Evolutionary conservation across 2,113 vertebrate species (phyloP), one percentile per base, ranked within the genome.

Genomic region (Oncorhynchus nerka): DNA sequence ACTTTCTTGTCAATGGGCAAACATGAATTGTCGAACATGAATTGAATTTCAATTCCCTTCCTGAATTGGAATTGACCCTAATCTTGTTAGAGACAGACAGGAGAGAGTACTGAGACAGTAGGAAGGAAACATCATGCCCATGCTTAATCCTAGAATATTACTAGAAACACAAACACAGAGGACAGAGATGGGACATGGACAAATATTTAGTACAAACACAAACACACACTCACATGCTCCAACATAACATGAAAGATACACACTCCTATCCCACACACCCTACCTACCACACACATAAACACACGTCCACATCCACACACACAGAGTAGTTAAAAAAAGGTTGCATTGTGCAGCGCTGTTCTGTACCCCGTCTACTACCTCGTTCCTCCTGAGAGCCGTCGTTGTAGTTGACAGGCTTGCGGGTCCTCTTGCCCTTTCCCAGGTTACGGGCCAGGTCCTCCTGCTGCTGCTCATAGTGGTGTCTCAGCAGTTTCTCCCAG

Each of bases 351-450:
- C 89, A 20, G n/a, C n/a, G 66, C 82, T 80, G 85, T 90, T 90
- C 91, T 91, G 90, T 93, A 93, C 92, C 93, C 89, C 93, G 92
- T 92, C 94, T 93, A 92, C 94, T 96, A 97, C 98, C 97, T 96
- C 96, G 94, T 88, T 99, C 98, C 93, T 99, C 98, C 91, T 99
- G 98, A 0, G 97, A 98, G 83, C 96, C 97, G 88, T 99, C 98
- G 13, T 99, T 99, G 93, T 99, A 99, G 94, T 99, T 99, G 82
- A 99, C 98, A 69, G 98, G 98, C 93, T 99, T 99, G 91, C 98
- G 95, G 28, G 98, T 98, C 83, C 98, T 91, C 90, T 99, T 99
- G 89, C 98, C 98, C 93, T 99, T 99, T 90, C 97, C 98, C 91
- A 99, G 87, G 83, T 99, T 98, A 75, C 98, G 95, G 79, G 97